Evolutionary conservation across 2,888 invertebrate species (phyloP).

Genomic region (Aquatica leii): DNA sequence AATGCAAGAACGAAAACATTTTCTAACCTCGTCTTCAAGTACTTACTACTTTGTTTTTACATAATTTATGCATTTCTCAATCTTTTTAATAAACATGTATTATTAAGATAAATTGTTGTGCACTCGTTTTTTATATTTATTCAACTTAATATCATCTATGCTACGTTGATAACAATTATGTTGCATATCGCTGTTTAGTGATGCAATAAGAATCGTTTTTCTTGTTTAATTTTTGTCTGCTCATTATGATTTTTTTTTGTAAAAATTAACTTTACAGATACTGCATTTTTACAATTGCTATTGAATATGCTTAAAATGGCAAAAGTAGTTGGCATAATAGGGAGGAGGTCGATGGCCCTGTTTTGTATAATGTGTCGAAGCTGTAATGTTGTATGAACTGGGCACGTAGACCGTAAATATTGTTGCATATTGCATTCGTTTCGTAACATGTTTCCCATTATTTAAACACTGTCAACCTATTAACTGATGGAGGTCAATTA

Average conservation of each 20-base stretch:
- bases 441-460: conserved; percentile 1
- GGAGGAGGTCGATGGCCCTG: conserved; percentile 46
- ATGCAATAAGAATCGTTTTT: background rate
- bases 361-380: conserved; percentile 48
- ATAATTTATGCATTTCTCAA: no score
- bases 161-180: conserved; percentile 4
- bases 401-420: conserved; percentile 11
- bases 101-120: no score
- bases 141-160: no score
- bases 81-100: no score
- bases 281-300: conserved; percentile 11
- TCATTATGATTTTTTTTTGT: no score
- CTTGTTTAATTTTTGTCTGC: background rate
- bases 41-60: no score
- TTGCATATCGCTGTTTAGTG: background rate
- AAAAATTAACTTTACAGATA: no score
- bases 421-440: conserved; percentile 6
- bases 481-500: no score
- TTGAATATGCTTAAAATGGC: conserved; percentile 46
- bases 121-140: no score
- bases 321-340: conserved; percentile 45
- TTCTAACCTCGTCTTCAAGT: no score
- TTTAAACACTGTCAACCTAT: no score
- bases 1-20: no score
- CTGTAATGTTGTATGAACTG: conserved; percentile 33